Conservation (phyloP, 2,888 invertebrate genomes). For the Oligia fasciuncula region DNA sequence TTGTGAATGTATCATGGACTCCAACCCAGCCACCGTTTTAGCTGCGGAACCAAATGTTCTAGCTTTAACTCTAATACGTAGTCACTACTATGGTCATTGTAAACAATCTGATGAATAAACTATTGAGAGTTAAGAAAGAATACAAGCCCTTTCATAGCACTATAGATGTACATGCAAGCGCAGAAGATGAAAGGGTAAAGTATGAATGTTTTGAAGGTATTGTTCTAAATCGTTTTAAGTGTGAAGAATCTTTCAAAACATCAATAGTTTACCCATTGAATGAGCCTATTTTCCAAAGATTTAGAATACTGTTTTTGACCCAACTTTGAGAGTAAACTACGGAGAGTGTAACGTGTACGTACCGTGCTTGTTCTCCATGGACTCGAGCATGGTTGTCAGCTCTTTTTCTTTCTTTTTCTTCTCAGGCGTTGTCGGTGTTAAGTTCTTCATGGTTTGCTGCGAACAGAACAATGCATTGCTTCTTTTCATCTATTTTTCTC, state of each 20-base stretch:
- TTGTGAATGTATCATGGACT: slow-evolving; percentile 97
- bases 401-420: slow-evolving; percentile 93
- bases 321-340: slow-evolving; percentile 41
- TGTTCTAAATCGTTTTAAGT: slow-evolving; percentile 61
- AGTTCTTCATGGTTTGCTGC: slow-evolving; percentile 91
- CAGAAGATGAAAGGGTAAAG: slow-evolving; percentile 89
- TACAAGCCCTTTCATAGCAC: slow-evolving; percentile 85
- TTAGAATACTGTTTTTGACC: slow-evolving; percentile 40
- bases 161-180: slow-evolving; percentile 85
- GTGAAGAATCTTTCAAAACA: slow-evolving; percentile 84
- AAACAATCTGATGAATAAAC: slow-evolving; percentile 93
- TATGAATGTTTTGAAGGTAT: slow-evolving; percentile 88
- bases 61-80: slow-evolving; percentile 70
- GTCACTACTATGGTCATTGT: slow-evolving; percentile 64
- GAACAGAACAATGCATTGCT: slow-evolving; percentile 38
- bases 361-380: slow-evolving; percentile 96
- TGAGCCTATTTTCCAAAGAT: slow-evolving; percentile 65
- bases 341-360: slow-evolving; percentile 76
- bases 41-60: slow-evolving; percentile 91
- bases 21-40: slow-evolving; percentile 96
- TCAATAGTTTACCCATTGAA: slow-evolving; percentile 89
- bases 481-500: slow-evolving; percentile 1
- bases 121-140: slow-evolving; percentile 88
- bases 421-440: slow-evolving; percentile 90
- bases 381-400: slow-evolving; percentile 93